These are phyloP conservation scores for Miichthys miiuy DNA, from an alignment of 2,797 vertebrate genomes.

Conservation along the genomic window DNA sequence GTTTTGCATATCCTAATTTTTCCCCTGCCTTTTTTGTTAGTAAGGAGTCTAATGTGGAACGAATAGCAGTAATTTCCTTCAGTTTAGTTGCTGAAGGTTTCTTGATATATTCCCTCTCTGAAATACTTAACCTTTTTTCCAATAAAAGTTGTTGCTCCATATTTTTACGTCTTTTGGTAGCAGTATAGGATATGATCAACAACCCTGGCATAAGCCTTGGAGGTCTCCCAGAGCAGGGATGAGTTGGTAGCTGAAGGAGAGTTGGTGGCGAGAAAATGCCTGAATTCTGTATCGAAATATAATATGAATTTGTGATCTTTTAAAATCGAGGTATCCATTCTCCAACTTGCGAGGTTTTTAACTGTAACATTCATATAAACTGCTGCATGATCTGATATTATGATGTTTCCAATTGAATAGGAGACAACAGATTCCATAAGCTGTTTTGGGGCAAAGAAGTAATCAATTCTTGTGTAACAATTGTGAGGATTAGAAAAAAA, in stretches of 20 bases:
- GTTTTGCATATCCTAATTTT: conserved; percentile 13
- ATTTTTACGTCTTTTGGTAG: neutral
- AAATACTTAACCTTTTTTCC: neutral
- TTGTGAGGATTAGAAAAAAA: no score
- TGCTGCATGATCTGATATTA: no score
- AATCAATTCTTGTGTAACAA: no score
- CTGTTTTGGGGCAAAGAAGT: no score
- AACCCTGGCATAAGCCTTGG: conserved; percentile 12
- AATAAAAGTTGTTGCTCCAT: conserved; percentile 5
- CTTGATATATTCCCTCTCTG: conserved; percentile 11
- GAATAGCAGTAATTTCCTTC: conserved; percentile 11
- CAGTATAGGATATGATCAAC: conserved; percentile 9
- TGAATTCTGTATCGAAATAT: conserved; percentile 15
- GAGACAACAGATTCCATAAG: no score
- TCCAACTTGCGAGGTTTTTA: neutral
- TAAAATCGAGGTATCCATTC: conserved; percentile 3
- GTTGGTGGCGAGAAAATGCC: neutral
- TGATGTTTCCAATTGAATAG: no score
- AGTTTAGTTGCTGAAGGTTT: conserved; percentile 12
- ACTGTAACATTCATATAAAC: no score
- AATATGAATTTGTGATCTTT: conserved; percentile 19
- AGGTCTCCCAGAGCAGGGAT: conserved; percentile 16
- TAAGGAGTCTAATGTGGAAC: conserved; percentile 4
- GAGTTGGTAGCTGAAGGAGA: neutral
- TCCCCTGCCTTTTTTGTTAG: conserved; percentile 4